Conservation (phyloP, 2,888 invertebrate genomes). For the Thelaira solivaga region DNA sequence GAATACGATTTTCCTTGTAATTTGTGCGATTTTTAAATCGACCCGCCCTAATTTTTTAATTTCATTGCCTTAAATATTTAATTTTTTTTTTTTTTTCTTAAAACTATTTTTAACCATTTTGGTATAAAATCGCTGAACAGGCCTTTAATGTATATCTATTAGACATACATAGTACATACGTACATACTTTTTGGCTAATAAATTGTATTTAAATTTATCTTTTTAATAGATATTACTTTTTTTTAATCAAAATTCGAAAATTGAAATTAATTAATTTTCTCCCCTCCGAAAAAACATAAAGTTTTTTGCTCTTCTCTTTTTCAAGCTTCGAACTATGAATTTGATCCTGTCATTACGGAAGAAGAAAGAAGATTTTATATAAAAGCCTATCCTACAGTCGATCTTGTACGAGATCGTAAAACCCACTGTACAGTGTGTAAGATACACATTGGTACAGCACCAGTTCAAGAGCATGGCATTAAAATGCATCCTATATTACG, state of each 20-base stretch:
- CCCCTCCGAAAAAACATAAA: constrained; percentile 35
- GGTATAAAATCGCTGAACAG: no score
- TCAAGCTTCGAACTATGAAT: constrained; percentile 75
- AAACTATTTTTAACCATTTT: no score
- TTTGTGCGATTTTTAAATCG: no score
- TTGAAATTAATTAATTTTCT: constrained; percentile 28
- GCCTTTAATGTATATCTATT: no score
- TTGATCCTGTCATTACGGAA: constrained; percentile 79
- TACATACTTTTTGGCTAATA: constrained; percentile 3
- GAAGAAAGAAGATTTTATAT: constrained; percentile 79
- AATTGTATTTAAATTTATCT: not conserved
- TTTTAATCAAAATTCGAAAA: constrained; percentile 26
- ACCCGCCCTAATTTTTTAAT: no score
- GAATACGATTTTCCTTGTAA: no score
- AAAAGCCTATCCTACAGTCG: constrained; percentile 80
- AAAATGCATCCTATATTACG: constrained; percentile 85
- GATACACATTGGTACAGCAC: constrained; percentile 85
- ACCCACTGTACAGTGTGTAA: constrained; percentile 88
- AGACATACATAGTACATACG: no score
- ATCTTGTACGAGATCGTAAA: constrained; percentile 79
- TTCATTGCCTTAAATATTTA: no score
- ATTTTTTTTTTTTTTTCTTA: no score
- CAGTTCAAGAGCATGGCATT: constrained; percentile 81
- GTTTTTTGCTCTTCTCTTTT: constrained; percentile 53
- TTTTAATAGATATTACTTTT: not conserved